phyloP scores from a whole-genome alignment of 2,113 vertebrate species.

The Taxidea taxus region DNA sequence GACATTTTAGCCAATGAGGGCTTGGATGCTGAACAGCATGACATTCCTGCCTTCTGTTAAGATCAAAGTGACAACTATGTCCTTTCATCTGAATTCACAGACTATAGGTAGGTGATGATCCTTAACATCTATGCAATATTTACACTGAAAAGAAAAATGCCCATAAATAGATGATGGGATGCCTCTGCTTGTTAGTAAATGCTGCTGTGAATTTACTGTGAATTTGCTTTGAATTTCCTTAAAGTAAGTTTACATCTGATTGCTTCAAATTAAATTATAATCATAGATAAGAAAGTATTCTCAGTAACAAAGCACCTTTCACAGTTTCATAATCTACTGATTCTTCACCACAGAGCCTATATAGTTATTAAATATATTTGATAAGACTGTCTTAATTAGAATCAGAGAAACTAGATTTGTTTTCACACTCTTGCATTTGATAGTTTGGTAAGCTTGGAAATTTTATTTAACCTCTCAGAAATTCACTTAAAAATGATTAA shows the following conservation, averaged over 20 bases:
- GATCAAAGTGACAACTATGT: slow-evolving; percentile 65
- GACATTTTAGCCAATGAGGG: slow-evolving; percentile 44
- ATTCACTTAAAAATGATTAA: neutral
- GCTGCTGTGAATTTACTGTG: neutral
- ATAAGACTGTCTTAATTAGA: neutral
- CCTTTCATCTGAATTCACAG: slow-evolving; percentile 49
- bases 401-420: neutral
- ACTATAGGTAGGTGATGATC: slow-evolving; percentile 28
- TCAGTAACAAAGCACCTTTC: neutral
- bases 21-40: neutral
- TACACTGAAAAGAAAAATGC: neutral
- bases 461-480: neutral
- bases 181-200: neutral
- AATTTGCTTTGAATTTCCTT: neutral
- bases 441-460: neutral
- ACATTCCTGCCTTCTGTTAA: slow-evolving; percentile 55
- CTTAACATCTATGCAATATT: slow-evolving; percentile 59
- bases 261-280: neutral
- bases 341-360: neutral
- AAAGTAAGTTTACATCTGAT: neutral
- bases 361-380: neutral
- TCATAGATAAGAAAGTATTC: neutral
- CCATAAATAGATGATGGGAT: slow-evolving; percentile 9
- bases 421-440: neutral
- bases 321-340: neutral